phyloP scores from a whole-genome alignment of 2,888 invertebrate genomes.

The Ophraella communa region DNA sequence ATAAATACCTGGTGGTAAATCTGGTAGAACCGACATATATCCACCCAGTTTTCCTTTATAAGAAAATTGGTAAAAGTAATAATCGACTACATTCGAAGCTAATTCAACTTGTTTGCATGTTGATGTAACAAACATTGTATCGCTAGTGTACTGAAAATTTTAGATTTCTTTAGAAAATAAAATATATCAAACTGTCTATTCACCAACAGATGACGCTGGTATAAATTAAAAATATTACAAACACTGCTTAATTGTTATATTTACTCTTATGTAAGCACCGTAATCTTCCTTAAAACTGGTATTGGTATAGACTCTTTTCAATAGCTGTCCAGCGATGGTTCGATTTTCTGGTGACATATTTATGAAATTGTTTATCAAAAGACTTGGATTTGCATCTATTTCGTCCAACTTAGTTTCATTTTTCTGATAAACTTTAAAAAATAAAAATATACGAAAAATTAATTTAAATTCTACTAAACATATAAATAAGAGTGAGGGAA shows the following conservation, averaged over 20 bases:
- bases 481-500: no score
- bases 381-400: conserved; percentile 13
- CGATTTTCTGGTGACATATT: conserved; percentile 15
- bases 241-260: background rate
- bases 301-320: conserved; percentile 22
- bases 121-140: conserved; percentile 15
- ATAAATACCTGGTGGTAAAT: background rate
- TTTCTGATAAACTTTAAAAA: background rate
- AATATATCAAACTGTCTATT: no score
- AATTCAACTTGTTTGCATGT: conserved; percentile 18
- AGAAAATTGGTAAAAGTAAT: conserved; percentile 28
- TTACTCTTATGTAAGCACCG: conserved; percentile 19
- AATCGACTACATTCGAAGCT: conserved; percentile 16
- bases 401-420: background rate
- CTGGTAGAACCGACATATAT: background rate
- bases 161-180: no score
- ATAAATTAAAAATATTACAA: no score
- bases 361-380: conserved; percentile 12
- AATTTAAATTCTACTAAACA: background rate
- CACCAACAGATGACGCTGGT: no score
- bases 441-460: background rate
- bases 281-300: conserved; percentile 14
- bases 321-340: conserved; percentile 6
- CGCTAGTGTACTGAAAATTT: conserved; percentile 9
- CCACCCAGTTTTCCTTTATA: conserved; percentile 22